Percentiles rank a stretch among this genome's conserved stretches.
These are phyloP conservation scores for Scaptomyza parva DNA, from an alignment of 2,888 invertebrate genomes.

Conservation along the genomic window DNA sequence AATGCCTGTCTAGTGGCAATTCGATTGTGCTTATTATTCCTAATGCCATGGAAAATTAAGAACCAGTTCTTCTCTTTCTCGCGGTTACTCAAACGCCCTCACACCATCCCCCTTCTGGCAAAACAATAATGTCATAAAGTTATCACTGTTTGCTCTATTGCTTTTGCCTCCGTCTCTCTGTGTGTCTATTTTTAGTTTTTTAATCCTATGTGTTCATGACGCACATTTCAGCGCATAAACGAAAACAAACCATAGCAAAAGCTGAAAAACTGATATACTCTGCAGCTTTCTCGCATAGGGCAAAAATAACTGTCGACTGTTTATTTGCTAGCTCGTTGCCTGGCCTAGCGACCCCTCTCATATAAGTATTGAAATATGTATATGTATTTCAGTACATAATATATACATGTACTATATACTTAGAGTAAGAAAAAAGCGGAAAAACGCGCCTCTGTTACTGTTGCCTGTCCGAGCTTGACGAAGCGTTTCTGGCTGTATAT, in stretches of 20 bases:
- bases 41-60: constrained; percentile 11
- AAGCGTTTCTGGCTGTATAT: constrained; percentile 36
- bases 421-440: neutral
- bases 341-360: constrained; percentile 51
- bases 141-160: constrained; percentile 14
- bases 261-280: constrained; percentile 35
- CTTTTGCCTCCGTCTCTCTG: neutral
- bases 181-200: neutral
- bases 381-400: neutral
- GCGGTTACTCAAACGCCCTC: too few species aligned
- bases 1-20: constrained; percentile 13
- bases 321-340: constrained; percentile 10
- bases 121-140: constrained; percentile 33
- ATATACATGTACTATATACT: neutral
- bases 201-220: constrained; percentile 50
- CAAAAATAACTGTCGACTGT: constrained; percentile 62
- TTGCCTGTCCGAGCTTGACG: constrained; percentile 76
- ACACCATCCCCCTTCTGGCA: neutral
- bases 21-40: constrained; percentile 43
- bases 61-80: neutral
- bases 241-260: constrained; percentile 65
- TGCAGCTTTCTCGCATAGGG: constrained; percentile 35
- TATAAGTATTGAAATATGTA: constrained; percentile 7
- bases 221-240: constrained; percentile 61
- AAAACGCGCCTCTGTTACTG: constrained; percentile 41